phyloP scores from a whole-genome alignment of 2,113 vertebrate species.

The Periophthalmodon schlosseri region DNA sequence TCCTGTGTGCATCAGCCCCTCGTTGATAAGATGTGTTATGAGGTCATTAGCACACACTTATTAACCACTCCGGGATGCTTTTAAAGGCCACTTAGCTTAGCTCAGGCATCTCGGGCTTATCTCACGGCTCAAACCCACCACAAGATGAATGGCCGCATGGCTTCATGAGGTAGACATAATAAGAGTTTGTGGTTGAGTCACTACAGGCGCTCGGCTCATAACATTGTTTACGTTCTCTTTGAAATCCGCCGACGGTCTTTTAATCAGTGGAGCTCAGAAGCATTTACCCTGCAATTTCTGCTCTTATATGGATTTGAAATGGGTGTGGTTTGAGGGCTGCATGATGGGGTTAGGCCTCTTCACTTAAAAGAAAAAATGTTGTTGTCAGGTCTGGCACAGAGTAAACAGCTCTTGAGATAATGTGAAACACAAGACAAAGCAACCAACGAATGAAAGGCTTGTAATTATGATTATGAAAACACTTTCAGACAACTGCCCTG shows the following conservation, averaged over 20 bases:
- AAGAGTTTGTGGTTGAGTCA: constrained; percentile 66
- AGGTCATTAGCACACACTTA: constrained; percentile 73
- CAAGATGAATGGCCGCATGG: constrained; percentile 54
- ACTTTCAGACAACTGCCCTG: constrained; percentile 22
- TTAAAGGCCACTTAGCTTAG: constrained; percentile 66
- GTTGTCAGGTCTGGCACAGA: constrained; percentile 32
- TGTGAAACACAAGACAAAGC: constrained; percentile 53
- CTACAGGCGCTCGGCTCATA: constrained; percentile 61
- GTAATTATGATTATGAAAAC: constrained; percentile 17
- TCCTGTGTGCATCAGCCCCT: constrained; percentile 47
- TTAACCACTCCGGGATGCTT: constrained; percentile 67
- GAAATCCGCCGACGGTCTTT: constrained; percentile 67
- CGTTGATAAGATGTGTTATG: constrained; percentile 66
- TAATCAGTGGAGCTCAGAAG: constrained; percentile 68
- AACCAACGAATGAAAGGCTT: constrained; percentile 57
- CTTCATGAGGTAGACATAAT: constrained; percentile 64
- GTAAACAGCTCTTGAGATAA: constrained; percentile 50
- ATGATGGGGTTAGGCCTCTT: constrained; percentile 40
- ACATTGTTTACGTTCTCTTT: constrained; percentile 66
- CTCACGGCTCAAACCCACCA: constrained; percentile 51
- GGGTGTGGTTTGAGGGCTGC: constrained; percentile 61
- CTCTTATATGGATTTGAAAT: constrained; percentile 64
- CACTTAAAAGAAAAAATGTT: constrained; percentile 43
- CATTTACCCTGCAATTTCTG: constrained; percentile 72
- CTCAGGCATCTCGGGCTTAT: constrained; percentile 64